Evolutionary conservation across 2,113 vertebrate species (phyloP).

Genomic region (Bagarius yarrelli): DNA sequence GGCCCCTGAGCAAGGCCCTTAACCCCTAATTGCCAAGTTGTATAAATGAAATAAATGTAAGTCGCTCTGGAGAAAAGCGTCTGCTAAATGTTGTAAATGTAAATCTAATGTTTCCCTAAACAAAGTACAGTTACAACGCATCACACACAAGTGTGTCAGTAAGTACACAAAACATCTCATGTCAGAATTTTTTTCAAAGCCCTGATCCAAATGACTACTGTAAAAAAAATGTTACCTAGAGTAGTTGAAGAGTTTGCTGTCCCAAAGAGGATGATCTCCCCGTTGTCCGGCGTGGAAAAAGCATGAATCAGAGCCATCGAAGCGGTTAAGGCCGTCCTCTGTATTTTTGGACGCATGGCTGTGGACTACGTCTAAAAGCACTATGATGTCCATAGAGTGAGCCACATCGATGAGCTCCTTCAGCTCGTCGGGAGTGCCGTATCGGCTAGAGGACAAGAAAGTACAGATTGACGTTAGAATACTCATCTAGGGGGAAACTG

Average conservation of each 20-base stretch:
- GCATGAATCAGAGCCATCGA: constrained; percentile 91
- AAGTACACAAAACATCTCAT: too few relatives aligned
- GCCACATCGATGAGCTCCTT: constrained; percentile 90
- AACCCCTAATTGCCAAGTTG: too few relatives aligned
- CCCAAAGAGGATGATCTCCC: constrained; percentile 88
- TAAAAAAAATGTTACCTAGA: constrained; percentile 74
- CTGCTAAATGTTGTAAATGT: too few relatives aligned
- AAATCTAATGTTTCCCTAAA: too few relatives aligned
- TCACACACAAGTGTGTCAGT: too few relatives aligned
- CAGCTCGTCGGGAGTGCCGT: constrained; percentile 89
- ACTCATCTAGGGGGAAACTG: too few relatives aligned
- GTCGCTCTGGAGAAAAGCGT: too few relatives aligned
- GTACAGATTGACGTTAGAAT: background rate
- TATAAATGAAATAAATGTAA: too few relatives aligned
- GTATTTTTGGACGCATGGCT: constrained; percentile 95
- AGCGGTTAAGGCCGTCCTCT: constrained; percentile 89
- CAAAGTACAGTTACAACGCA: too few relatives aligned
- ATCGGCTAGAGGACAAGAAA: constrained; percentile 75
- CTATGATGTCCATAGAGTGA: constrained; percentile 88
- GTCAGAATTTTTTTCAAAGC: too few relatives aligned
- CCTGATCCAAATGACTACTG: too few relatives aligned
- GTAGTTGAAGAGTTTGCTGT: constrained; percentile 91
- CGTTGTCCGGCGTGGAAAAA: constrained; percentile 88
- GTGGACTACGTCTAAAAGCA: constrained; percentile 93
- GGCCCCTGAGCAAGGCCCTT: too few relatives aligned